phyloP scores from a whole-genome alignment of 2,113 vertebrate species.

The Corydoras sp. region DNA sequence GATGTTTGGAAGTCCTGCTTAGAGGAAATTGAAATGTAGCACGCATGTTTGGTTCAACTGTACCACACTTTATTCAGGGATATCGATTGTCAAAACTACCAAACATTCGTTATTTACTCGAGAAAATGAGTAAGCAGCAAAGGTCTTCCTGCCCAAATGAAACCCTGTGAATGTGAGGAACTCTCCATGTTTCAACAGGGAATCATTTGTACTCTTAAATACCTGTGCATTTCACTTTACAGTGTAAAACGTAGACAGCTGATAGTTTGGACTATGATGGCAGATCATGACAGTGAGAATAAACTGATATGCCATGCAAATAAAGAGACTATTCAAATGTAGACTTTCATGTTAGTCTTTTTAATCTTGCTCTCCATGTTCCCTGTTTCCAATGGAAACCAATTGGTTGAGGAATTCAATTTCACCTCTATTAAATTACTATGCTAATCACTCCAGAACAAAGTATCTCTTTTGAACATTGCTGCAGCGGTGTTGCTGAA shows the following conservation, averaged over 20 bases:
- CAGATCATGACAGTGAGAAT: no score
- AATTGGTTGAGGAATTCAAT: conserved; percentile 20
- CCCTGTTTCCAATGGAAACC: conserved; percentile 22
- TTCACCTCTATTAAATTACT: conserved; percentile 17
- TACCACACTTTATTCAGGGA: not conserved
- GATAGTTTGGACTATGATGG: no score
- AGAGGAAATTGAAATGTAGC: conserved; percentile 3
- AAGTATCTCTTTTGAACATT: not conserved
- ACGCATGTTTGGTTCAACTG: conserved; percentile 1
- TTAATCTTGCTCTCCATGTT: conserved; percentile 30
- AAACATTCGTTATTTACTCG: not conserved
- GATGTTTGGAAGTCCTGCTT: conserved; percentile 19
- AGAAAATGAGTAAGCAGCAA: no score
- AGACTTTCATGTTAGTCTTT: conserved; percentile 34
- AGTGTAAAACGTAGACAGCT: no score
- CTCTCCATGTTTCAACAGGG: no score
- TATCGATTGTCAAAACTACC: no score
- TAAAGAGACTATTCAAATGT: not conserved
- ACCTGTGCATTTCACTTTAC: no score
- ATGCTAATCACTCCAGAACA: conserved; percentile 11
- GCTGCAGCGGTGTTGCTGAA: not conserved
- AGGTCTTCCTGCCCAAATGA: no score
- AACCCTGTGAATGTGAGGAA: no score
- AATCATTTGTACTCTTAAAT: no score
- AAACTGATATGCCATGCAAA: no score